Conservation (phyloP, 1,140 invertebrate genomes). For the Mercenaria mercenaria region DNA sequence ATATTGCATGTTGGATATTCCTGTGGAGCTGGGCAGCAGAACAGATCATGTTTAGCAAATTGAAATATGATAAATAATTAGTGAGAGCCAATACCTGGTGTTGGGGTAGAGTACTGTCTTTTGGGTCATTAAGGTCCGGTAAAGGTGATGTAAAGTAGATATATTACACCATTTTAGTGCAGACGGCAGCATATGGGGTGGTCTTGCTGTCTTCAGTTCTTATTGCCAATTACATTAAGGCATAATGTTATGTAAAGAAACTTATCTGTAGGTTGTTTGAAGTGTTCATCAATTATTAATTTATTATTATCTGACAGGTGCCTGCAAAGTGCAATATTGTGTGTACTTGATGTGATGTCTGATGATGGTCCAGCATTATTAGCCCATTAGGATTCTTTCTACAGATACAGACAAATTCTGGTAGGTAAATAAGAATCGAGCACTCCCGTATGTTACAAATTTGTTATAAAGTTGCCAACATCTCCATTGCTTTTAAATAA, state of each 20-base stretch:
- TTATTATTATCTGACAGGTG: not conserved
- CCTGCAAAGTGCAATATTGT: no score
- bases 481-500: no score
- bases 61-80: constrained; percentile 22
- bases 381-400: no score
- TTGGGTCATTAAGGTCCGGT: not conserved
- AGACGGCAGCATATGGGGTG: not conserved
- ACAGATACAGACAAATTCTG: no score
- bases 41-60: not conserved
- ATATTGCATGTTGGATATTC: constrained; percentile 3
- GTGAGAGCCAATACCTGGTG: not conserved
- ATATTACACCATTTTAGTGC: not conserved
- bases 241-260: not conserved
- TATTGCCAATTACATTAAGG: constrained; percentile 3
- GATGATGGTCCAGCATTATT: no score
- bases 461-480: no score
- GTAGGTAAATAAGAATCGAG: no score
- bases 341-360: no score
- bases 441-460: no score
- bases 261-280: not conserved
- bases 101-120: not conserved
- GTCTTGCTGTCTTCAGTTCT: not conserved
- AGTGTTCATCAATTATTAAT: not conserved
- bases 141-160: not conserved
- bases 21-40: not conserved